A percentile compares a stretch with the other conserved stretches of the same genome.
These are phyloP conservation scores for Chalcis sispes DNA, from an alignment of 2,888 invertebrate species.

Conservation along the genomic window DNA sequence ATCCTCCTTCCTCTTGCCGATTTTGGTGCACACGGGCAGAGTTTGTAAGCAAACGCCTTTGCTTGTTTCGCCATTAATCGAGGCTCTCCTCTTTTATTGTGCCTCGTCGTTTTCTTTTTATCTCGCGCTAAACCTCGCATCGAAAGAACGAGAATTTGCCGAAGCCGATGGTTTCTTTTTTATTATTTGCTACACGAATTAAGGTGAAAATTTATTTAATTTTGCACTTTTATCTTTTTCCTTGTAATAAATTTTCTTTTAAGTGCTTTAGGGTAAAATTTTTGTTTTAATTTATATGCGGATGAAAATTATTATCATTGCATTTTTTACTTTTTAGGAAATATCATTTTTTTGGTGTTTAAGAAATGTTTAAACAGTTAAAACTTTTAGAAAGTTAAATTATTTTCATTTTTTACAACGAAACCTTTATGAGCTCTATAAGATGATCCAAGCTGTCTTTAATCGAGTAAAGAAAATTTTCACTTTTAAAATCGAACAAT, in stretches of 20 bases:
- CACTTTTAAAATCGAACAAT: neutral
- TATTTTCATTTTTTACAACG: no score
- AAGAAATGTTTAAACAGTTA: no score
- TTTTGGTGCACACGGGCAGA: neutral
- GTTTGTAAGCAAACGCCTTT: no score
- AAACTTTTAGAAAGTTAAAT: no score
- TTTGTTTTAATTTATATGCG: no score
- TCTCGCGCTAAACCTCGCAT: no score
- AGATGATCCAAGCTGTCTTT: neutral
- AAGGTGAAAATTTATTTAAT: constrained; percentile 5
- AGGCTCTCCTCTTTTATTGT: neutral
- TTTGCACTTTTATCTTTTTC: neutral
- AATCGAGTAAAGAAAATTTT: neutral
- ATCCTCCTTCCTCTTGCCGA: constrained; percentile 9
- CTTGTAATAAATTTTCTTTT: neutral
- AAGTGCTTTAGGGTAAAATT: no score
- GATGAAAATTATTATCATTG: no score
- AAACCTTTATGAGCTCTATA: no score
- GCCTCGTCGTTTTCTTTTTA: neutral
- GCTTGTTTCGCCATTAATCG: constrained; percentile 28
- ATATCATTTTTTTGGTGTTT: no score
- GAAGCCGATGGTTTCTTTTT: neutral
- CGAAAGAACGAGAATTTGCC: neutral
- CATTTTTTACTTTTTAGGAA: no score
- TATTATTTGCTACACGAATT: neutral